Evolutionary conservation across 2,113 vertebrate genomes (phyloP).

Genomic region (Corythornis cristatus): DNA sequence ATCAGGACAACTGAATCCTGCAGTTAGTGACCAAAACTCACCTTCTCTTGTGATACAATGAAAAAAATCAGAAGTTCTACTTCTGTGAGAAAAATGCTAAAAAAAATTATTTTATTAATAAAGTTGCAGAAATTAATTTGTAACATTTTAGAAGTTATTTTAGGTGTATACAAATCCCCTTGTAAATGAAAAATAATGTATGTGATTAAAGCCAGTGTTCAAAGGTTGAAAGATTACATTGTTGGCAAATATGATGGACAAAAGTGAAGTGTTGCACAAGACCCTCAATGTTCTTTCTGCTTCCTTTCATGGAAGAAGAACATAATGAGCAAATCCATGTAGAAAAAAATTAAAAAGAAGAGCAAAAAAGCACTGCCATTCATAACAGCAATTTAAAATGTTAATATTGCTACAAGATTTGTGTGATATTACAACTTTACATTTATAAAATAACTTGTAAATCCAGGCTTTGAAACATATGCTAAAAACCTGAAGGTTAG

Average conservation of each 20-base stretch:
- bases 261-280: conserved; percentile 46
- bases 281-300: conserved; percentile 20
- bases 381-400: conserved; percentile 47
- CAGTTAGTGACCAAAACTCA: conserved; percentile 11
- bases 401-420: conserved; percentile 76
- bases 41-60: background rate
- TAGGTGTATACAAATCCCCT: conserved; percentile 16
- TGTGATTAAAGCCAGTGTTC: conserved; percentile 29
- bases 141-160: conserved; percentile 16
- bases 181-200: conserved; percentile 16
- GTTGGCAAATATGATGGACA: conserved; percentile 33
- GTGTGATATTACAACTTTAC: conserved; percentile 65
- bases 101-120: conserved; percentile 34
- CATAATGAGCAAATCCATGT: conserved; percentile 43
- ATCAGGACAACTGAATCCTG: conserved; percentile 11
- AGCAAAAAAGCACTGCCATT: conserved; percentile 48
- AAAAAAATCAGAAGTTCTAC: conserved; percentile 18
- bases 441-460: conserved; percentile 69
- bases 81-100: conserved; percentile 47
- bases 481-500: conserved; percentile 36
- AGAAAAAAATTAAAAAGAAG: conserved; percentile 59
- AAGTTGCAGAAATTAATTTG: conserved; percentile 47
- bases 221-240: conserved; percentile 15
- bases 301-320: conserved; percentile 43
- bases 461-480: conserved; percentile 43